Evolutionary conservation across 1,140 invertebrate species (phyloP), one percentile per base, ranked within the genome.

Genomic region (Bemisia tabaci): DNA sequence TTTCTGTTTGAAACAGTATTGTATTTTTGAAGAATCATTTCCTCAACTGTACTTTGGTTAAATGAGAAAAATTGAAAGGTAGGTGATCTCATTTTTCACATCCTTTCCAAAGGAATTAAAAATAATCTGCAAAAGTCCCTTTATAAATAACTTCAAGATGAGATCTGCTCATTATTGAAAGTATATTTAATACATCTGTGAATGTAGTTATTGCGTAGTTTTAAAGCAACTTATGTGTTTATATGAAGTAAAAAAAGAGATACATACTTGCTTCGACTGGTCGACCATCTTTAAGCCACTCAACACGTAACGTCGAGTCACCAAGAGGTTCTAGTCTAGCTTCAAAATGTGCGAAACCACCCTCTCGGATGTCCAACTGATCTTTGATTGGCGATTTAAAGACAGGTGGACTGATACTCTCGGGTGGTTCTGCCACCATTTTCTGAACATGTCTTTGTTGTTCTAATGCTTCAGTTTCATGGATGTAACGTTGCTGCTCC

Each of bases 311-410:
- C 59, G 88, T 90, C 1, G 93, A 85, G 77, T 98, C 95, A 27
- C 93, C 92, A 64, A 95, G 81, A 69, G 95, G 95, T 76, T 96
- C 91, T 48, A 98, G 83, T 64, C 92, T 85, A 71, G 94, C 94
- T 80, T 98, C 95, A 76, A 97, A 97, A 78, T 97, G 94, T 65
- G 93, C 92, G 74, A 94, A 94, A 71, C 93, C 92, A 69, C 92
- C 91, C 83, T 98, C 95, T 71, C 88, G 87, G 74, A 94, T 85
- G 73, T 88, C 87, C 48, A 88, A 77, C 79, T 95, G 89, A 79
- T 95, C 91, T 78, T 91, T 92, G 62, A 97, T 90, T 23, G 91
- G 91, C 25, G 90, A 89, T 80, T 92, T 94, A 77, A 98, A 98
- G 79, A 91, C 88, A 61, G 95, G 94, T 73, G 88, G 86, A 64